Percentiles rank a stretch among this genome's conserved stretches.
phyloP scores from a whole-genome alignment of 2,888 invertebrate species.

The Aphidius colemani region DNA sequence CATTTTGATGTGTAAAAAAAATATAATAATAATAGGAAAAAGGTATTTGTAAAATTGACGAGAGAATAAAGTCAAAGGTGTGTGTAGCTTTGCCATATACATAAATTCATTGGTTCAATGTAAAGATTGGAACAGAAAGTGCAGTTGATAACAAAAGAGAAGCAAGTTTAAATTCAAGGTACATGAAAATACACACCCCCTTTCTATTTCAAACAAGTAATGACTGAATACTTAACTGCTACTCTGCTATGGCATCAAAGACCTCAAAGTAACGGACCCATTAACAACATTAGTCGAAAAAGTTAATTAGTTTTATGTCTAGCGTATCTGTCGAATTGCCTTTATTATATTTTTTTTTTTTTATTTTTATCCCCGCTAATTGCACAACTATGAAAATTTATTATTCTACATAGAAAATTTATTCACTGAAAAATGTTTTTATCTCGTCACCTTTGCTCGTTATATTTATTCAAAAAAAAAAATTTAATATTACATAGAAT shows the following conservation, averaged over 20 bases:
- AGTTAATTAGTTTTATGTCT: constrained; percentile 43
- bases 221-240: constrained; percentile 40
- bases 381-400: constrained; percentile 4
- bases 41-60: background rate
- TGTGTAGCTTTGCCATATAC: no score
- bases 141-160: background rate
- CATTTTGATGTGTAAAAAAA: no score
- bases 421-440: background rate
- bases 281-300: constrained; percentile 42
- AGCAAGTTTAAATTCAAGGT: constrained; percentile 3
- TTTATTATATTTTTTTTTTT: constrained; percentile 31
- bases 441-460: background rate
- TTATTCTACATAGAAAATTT: background rate
- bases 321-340: constrained; percentile 19
- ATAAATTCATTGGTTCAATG: no score
- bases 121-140: background rate
- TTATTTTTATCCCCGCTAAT: background rate
- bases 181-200: no score
- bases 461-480: no score
- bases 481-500: no score
- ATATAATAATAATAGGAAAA: no score
- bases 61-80: background rate
- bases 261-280: constrained; percentile 36
- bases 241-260: constrained; percentile 37
- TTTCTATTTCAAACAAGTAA: background rate